phyloP scores from a whole-genome alignment of 2,888 invertebrate genomes.

The Torymus aiolomorphi region DNA sequence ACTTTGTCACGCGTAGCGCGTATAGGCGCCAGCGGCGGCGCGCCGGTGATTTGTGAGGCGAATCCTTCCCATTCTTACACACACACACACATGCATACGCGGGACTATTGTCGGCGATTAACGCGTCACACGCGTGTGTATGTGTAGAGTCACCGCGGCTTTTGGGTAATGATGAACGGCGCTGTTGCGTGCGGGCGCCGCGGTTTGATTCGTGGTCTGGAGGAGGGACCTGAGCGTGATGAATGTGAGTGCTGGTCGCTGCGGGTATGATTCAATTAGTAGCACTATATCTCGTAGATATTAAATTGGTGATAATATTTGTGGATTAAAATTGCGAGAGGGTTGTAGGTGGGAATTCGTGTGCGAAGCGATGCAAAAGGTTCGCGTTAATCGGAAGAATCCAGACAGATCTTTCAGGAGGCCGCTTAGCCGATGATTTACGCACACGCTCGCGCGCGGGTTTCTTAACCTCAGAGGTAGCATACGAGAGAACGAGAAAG shows the following conservation, averaged over 20 bases:
- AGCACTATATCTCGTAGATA: no score
- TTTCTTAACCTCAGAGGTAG: background rate
- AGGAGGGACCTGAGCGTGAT: no score
- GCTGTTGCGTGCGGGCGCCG: no score
- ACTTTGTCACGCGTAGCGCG: conserved; percentile 44
- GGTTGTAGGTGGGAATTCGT: no score
- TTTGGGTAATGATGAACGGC: conserved; percentile 13
- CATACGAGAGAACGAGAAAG: background rate
- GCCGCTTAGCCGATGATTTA: conserved; percentile 68
- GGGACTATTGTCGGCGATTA: conserved; percentile 46
- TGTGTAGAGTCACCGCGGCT: background rate
- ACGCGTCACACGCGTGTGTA: conserved; percentile 11
- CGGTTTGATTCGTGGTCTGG: no score
- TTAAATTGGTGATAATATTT: no score
- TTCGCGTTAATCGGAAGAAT: conserved; percentile 39
- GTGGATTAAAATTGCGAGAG: no score
- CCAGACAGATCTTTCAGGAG: conserved; percentile 29
- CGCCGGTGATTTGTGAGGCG: conserved; percentile 56
- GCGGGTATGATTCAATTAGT: no score
- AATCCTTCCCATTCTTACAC: conserved; percentile 45
- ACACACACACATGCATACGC: no score
- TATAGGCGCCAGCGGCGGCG: conserved; percentile 4
- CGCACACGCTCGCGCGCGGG: conserved; percentile 31
- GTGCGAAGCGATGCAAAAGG: no score
- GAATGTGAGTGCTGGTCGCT: no score